Evolutionary conservation across 1,140 invertebrate genomes (phyloP), one percentile per base, ranked within the genome.

Genomic region (Bombyx mandarina): DNA sequence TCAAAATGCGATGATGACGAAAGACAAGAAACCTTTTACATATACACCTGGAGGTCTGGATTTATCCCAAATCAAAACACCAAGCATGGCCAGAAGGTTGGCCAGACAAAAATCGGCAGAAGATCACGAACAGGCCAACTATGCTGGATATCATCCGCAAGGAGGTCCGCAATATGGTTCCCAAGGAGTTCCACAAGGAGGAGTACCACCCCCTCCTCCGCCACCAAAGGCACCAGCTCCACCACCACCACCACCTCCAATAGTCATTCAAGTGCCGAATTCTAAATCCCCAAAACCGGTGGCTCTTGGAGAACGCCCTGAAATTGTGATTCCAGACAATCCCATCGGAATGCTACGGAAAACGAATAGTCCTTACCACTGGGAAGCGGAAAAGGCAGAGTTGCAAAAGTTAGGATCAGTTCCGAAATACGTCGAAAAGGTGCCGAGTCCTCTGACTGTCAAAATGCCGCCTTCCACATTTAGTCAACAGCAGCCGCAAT

Each of bases 11-110:
- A 96, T 98, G 95, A 93, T 96, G 92, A 96, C 94, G 62, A 96
- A 97, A 88, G 96, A 98, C 77, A 98, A 97, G 82, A 97, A 96
- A 77, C 96, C 96, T 1, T 98, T 98, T 79, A 98, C 96, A 3
- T 98, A 98, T 77, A 97, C 96, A 10, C 96, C 96, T 3, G 95
- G 95, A 9, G 96, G 96, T 55, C 89, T 98, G 50, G 96, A 98
- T 81, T 88, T 98, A 35, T 96, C 94, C 1, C 95, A 98, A 82
- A 97, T 98, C 45, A 90, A 92, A 59, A 97, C 94, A 57, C 96
- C 96, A 2, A 90, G 95, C 64, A 97, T 98, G 94, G 94, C 94
- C 9, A 90, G 95, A 65, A 88, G 96, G 47, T 90, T 96, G 65
- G 91, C 90, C 54, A 88, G 91, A 58, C 91, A 92, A 62, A 69